A percentile compares a stretch with the other conserved stretches of the same genome.
These are phyloP conservation scores for Corynorhinus townsendii DNA, from an alignment of 2,113 vertebrate species.

Conservation along the genomic window DNA sequence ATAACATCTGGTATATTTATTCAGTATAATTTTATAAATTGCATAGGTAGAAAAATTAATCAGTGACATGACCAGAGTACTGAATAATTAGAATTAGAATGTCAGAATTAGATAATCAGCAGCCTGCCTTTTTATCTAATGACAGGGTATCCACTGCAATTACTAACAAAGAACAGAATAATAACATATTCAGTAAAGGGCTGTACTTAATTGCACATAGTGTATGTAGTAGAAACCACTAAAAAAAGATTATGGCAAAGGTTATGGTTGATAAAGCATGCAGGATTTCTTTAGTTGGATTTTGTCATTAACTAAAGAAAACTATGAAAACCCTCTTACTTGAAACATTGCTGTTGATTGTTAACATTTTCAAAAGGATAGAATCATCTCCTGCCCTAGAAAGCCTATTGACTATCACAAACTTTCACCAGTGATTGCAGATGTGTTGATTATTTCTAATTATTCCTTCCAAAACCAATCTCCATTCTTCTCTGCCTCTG, in stretches of 20 bases:
- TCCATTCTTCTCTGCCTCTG: background rate
- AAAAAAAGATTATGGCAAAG: background rate
- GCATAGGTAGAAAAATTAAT: slow-evolving; percentile 50
- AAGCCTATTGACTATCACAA: background rate
- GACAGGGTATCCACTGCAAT: slow-evolving; percentile 34
- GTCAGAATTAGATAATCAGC: slow-evolving; percentile 62
- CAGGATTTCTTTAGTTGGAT: background rate
- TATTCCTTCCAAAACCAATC: background rate
- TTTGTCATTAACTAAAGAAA: background rate
- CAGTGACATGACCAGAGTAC: slow-evolving; percentile 38
- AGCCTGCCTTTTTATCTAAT: slow-evolving; percentile 53
- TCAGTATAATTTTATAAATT: slow-evolving; percentile 55
- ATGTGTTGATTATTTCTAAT: background rate
- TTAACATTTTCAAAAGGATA: background rate
- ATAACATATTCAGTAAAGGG: slow-evolving; percentile 3
- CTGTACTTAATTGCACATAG: background rate
- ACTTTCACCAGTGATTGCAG: background rate
- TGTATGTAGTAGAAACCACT: background rate
- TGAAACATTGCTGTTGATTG: background rate
- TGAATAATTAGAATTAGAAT: slow-evolving; percentile 51
- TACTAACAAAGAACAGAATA: slow-evolving; percentile 44
- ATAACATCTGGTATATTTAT: slow-evolving; percentile 45
- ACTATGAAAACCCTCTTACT: background rate
- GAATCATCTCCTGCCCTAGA: background rate
- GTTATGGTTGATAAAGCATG: background rate